Evolutionary conservation across 35 echinoderm and acorn worm genomes (phyloP), one percentile per base, ranked within the genome.

Genomic region (Ophiothrix spiculata): DNA sequence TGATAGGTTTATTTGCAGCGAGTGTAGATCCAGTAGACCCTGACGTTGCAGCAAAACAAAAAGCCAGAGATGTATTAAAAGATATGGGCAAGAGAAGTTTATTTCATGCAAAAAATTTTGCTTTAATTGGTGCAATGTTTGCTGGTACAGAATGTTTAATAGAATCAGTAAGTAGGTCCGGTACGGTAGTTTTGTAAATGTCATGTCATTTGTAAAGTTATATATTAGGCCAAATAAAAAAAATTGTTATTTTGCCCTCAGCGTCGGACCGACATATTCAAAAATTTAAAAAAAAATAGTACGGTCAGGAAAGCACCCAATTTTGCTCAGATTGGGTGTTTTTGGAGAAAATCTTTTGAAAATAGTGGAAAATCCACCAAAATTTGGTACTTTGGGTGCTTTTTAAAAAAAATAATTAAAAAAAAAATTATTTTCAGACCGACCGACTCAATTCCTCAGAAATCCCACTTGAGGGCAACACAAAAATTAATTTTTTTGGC

Each of bases 31-130:
- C 95, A 0, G 76, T 94, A 0, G 95, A 98, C 38, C 95, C 95
- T 33, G 95, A 98, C 11, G 74, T 78, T 39, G 86, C 86, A 40
- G 95, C 89, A 33, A 98, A 98, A 82, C 88, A 89, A 83, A 88
- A 79, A 60, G 95, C 95, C 35, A 87, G 91, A 80, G 95, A 98
- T 88, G 91, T 98, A 16, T 37, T 98, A 0, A 98, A 93, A 82
- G 95, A 98, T 39, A 98, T 98, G 95, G 95, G 95, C 17, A 94
- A 89, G 86, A 88, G 86, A 56, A 93, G 92, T 76, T 88, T 94
- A 6, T 98, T 94, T 75, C 95, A 98, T 87, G 95, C 95, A 32
- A 98, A 94, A 39, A 98, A 98, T 56, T 98, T 98, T 91, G 95
- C 95, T 77, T 42, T 98, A 17, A 98, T 98, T 78, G 95, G 95